Percentiles rank a stretch among this genome's conserved stretches.
Evolutionary conservation across 2,113 vertebrate genomes (phyloP).

Genomic region (Notothenia rossii): DNA sequence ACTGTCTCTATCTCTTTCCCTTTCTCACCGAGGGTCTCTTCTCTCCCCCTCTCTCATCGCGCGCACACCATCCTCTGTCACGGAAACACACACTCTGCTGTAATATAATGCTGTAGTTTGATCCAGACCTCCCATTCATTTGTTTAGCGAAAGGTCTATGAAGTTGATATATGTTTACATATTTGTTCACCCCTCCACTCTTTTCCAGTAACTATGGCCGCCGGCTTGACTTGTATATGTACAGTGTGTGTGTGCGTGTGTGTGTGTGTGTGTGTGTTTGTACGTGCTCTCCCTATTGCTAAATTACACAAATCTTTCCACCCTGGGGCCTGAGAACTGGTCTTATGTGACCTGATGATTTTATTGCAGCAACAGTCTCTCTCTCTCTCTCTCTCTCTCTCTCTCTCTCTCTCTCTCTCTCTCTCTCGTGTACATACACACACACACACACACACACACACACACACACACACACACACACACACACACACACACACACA

Average conservation of each 20-base stretch:
- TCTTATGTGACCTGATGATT: constrained; percentile 85
- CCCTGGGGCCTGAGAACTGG: constrained; percentile 78
- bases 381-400: constrained; percentile 30
- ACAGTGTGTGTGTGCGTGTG: constrained; percentile 25
- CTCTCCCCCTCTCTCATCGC: neutral
- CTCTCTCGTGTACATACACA: too few relatives aligned
- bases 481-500: too few relatives aligned
- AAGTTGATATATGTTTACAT: constrained; percentile 80
- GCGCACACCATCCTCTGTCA: constrained; percentile 57
- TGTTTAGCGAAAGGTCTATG: constrained; percentile 81
- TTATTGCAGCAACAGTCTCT: constrained; percentile 79
- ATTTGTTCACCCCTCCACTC: constrained; percentile 79
- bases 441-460: too few relatives aligned
- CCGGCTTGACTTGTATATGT: constrained; percentile 23
- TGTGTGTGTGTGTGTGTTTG: constrained; percentile 41
- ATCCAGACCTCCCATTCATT: constrained; percentile 82
- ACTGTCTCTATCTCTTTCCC: constrained; percentile 30
- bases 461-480: too few relatives aligned
- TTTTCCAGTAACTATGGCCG: constrained; percentile 77
- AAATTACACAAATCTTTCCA: constrained; percentile 85
- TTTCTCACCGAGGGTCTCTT: constrained; percentile 25
- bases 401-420: neutral
- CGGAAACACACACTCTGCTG: constrained; percentile 64
- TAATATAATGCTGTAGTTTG: constrained; percentile 69
- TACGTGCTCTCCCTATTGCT: constrained; percentile 56